Evolutionary conservation across 2,888 invertebrate species (phyloP), one percentile per base, ranked within the genome.

Genomic region (Empis stercorea): DNA sequence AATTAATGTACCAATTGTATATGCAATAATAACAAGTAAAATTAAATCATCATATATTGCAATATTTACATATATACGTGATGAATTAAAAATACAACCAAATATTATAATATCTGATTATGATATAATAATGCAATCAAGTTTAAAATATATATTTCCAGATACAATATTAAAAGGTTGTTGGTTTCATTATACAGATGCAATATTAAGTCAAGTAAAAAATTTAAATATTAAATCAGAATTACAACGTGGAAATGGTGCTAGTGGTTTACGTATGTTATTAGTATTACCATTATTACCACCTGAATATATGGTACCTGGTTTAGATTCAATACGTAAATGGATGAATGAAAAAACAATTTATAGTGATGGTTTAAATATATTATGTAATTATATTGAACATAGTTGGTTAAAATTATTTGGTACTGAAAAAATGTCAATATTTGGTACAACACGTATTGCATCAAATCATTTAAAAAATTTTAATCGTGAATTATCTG

Each of bases 381-480:
- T 48, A 17, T 48, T 59, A 20, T 56, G 57, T 32, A 49, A 56
- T n/a, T 56, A 58, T 44, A 51, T 58, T n/a, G 59, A 59, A 43
- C 45, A 56, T 11, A 50, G 43, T 27, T 59, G 59, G 59, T 30
- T 59, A 2, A 52, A 56, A 13, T 51, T 50, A 1, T 51, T 57
- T n/a, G 59, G 58, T 16, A 55, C 57, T 4, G 58, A 58, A n/a
- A 58, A 57, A 48, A 60, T 60, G 55, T 60, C 60, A 5, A 58
- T 60, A n/a, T 60, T 60, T 38, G 60, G 60, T 11, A 53, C 58
- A 10, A 52, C 56, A 15, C 51, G 57, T 23, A 52, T 55, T 2
- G 55, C 56, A 9, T 55, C 56, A n/a, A 59, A 57, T 49, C 56
- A 59, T 46, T 48, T 57, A 9, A 57, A 57, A 42, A 52, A 52